A percentile compares a stretch with the other conserved stretches of the same genome.
phyloP scores from a whole-genome alignment of 2,797 vertebrate genomes.

The Gallirallus australis region DNA sequence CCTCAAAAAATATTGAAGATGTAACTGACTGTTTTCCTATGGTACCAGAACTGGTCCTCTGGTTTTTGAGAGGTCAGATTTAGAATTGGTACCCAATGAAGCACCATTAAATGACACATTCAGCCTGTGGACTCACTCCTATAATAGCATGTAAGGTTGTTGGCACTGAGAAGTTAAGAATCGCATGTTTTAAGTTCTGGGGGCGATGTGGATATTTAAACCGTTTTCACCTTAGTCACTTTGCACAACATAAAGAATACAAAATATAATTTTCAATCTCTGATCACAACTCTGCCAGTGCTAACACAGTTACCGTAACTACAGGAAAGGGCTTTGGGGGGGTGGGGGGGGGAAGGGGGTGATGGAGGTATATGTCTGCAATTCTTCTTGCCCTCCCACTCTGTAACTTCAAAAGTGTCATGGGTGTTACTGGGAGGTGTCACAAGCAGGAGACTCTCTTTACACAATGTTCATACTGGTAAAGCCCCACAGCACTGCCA shows the following conservation, averaged over 20 bases:
- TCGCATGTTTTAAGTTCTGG: not conserved
- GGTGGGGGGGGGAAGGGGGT: no score
- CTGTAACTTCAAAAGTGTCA: not conserved
- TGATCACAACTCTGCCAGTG: not conserved
- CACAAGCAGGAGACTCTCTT: not conserved
- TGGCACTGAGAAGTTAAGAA: not conserved
- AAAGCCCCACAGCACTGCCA: not conserved
- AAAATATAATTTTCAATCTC: not conserved
- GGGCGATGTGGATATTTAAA: not conserved
- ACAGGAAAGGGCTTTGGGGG: not conserved
- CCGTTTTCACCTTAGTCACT: not conserved
- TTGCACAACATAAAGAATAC: not conserved
- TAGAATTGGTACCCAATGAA: not conserved
- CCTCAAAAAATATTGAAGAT: not conserved
- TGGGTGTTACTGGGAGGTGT: fast-evolving
- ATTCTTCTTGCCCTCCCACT: not conserved
- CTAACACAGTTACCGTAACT: not conserved
- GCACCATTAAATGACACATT: not conserved
- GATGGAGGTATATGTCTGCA: not conserved
- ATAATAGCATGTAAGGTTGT: not conserved
- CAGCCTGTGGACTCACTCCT: not conserved
- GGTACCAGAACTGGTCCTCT: not conserved
- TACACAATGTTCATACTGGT: not conserved
- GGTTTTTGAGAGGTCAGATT: not conserved
- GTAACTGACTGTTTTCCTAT: not conserved